These are phyloP conservation scores for Solenodon paradoxus DNA, from an alignment of 2,113 vertebrate species.

Conservation along the genomic window DNA sequence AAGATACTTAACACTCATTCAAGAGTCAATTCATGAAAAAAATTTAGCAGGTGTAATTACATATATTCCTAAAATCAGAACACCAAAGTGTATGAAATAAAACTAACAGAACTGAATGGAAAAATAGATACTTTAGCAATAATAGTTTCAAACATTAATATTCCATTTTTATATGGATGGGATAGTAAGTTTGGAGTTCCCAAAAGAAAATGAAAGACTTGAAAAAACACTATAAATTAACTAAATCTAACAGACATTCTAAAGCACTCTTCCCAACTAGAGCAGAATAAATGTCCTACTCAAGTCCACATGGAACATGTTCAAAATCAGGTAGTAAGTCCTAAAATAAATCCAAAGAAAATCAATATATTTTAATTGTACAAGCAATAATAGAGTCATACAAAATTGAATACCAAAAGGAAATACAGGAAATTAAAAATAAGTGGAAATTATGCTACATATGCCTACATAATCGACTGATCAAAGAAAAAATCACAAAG, in stretches of 20 bases:
- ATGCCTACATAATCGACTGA: too few species aligned
- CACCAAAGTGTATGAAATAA: background rate
- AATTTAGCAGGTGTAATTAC: background rate
- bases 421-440: background rate
- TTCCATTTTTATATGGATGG: background rate
- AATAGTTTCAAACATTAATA: background rate
- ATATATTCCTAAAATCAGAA: background rate
- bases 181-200: too few species aligned
- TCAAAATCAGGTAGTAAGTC: background rate
- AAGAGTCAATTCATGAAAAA: too few species aligned
- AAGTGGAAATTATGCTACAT: too few species aligned
- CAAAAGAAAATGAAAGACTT: background rate
- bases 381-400: background rate
- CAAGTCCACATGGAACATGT: background rate
- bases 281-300: background rate
- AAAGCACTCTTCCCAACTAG: background rate
- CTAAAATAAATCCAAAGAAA: background rate
- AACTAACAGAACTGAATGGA: background rate
- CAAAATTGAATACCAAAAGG: background rate
- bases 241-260: background rate
- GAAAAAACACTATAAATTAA: background rate
- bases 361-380: background rate
- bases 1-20: too few species aligned
- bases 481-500: too few species aligned
- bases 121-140: background rate